phyloP scores from a whole-genome alignment of 2,888 invertebrate species.

The Tethea ocularis region DNA sequence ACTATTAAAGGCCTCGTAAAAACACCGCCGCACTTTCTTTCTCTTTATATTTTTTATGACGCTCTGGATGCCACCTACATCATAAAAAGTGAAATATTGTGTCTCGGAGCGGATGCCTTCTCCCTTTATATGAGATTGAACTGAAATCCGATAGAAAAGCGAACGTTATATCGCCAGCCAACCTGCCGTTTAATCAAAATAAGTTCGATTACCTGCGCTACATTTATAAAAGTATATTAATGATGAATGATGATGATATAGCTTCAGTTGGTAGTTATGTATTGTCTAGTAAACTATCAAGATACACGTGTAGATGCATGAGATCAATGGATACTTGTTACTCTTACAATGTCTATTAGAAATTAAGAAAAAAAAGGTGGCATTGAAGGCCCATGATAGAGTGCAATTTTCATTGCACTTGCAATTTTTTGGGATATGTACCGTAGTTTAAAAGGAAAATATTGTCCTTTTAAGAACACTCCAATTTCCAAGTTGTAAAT shows the following conservation, averaged over 20 bases:
- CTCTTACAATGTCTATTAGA: no score
- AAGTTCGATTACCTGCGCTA: neutral
- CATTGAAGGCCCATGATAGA: no score
- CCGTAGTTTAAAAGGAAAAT: no score
- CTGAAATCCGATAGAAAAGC: slow-evolving; percentile 70
- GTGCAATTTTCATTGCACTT: no score
- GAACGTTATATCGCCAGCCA: slow-evolving; percentile 27
- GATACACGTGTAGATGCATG: no score
- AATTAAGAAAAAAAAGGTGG: no score
- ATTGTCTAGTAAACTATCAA: no score
- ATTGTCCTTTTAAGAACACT: no score
- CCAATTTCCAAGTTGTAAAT: no score
- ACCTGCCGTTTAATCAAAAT: neutral
- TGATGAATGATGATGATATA: neutral
- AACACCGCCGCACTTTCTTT: slow-evolving; percentile 64
- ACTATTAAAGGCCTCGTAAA: slow-evolving; percentile 71
- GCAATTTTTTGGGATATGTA: no score
- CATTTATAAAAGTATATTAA: neutral
- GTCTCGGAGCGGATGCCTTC: slow-evolving; percentile 69
- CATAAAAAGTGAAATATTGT: slow-evolving; percentile 81
- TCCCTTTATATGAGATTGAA: slow-evolving; percentile 71
- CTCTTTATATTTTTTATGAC: slow-evolving; percentile 73
- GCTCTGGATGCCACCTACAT: slow-evolving; percentile 71
- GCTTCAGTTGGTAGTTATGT: no score
- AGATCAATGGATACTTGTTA: no score